Percentiles rank a stretch among this genome's conserved stretches.
Evolutionary conservation across 2,113 vertebrate genomes (phyloP).

Genomic region (Megatriorchis doriae): DNA sequence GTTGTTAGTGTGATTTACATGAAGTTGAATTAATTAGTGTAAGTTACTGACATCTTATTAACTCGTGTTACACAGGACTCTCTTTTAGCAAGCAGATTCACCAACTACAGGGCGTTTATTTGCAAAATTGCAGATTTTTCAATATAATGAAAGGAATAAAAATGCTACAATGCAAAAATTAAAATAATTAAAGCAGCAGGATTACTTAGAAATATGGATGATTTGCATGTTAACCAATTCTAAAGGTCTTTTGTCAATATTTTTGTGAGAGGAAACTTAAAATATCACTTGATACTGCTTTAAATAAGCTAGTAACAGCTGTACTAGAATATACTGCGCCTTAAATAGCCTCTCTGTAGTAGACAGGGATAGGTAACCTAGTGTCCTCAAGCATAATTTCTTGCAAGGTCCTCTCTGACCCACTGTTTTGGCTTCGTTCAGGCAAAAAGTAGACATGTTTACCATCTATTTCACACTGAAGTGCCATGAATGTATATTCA

Average conservation of each 20-base stretch:
- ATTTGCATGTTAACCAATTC: not conserved
- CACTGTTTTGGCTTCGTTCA: not conserved
- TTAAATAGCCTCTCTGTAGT: not conserved
- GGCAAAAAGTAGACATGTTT: not conserved
- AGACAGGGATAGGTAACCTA: not conserved
- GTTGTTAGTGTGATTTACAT: not conserved
- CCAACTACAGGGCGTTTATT: not conserved
- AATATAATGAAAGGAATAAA: not conserved
- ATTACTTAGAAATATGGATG: not conserved
- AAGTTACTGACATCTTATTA: not conserved
- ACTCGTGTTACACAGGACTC: not conserved
- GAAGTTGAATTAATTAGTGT: not conserved
- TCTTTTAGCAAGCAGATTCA: not conserved
- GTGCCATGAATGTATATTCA: not conserved
- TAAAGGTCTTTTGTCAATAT: not conserved
- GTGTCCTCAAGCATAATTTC: not conserved
- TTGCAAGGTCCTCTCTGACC: not conserved
- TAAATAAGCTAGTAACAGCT: not conserved
- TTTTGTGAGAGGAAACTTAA: not conserved
- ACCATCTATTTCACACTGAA: not conserved
- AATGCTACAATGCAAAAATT: not conserved
- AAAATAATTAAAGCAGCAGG: not conserved
- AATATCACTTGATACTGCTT: not conserved
- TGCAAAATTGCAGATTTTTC: not conserved
- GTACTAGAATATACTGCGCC: not conserved